Conservation (phyloP, 2,113 vertebrate species). For the Xenus cinereus region DNA sequence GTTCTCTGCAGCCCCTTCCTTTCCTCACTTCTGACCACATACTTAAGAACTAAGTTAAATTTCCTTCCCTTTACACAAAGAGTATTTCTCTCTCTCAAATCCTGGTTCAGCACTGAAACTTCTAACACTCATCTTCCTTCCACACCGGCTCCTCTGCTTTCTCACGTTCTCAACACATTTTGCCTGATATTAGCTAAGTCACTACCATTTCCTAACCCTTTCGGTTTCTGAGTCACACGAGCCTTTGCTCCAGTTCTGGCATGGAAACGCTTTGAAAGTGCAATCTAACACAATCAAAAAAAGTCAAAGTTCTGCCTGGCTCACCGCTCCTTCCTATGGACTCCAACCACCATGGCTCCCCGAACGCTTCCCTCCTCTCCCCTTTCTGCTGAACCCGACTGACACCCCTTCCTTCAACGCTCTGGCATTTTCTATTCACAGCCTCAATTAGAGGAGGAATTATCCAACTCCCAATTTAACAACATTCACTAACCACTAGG, state of each 20-base stretch:
- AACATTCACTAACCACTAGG: background rate
- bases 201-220: constrained; percentile 28
- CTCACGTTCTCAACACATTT: background rate
- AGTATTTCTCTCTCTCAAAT: background rate
- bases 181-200: background rate
- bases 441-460: background rate
- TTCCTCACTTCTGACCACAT: background rate
- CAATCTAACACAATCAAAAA: background rate
- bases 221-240: constrained; percentile 21
- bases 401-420: background rate
- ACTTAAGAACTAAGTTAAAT: background rate
- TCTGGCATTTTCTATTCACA: background rate
- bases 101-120: background rate
- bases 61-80: background rate
- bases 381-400: background rate
- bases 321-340: background rate
- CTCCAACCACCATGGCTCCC: background rate
- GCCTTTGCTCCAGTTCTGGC: constrained; percentile 45
- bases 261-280: background rate
- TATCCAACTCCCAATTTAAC: background rate
- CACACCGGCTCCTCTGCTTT: background rate
- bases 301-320: background rate
- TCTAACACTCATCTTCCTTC: background rate
- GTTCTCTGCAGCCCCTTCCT: background rate
- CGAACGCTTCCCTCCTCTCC: background rate